phyloP scores from a whole-genome alignment of 2,888 invertebrate genomes.

The Agrochola circellaris region DNA sequence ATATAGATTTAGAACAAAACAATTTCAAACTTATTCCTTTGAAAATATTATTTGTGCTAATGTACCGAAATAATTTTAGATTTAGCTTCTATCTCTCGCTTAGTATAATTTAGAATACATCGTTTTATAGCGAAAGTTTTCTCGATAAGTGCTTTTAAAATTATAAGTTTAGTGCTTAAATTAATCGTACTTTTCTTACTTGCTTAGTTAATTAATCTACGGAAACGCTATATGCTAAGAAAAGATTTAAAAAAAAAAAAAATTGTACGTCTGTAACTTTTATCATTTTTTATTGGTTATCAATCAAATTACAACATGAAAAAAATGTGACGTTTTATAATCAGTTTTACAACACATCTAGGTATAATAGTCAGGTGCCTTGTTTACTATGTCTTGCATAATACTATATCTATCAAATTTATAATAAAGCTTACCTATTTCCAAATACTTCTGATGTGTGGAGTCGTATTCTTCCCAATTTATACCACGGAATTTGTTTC shows the following conservation, averaged over 20 bases:
- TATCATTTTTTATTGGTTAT: not conserved
- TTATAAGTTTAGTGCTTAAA: not conserved
- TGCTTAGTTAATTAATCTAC: not conserved
- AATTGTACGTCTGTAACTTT: not conserved
- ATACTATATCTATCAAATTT: not conserved
- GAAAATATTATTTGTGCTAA: not conserved
- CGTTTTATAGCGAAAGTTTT: not conserved
- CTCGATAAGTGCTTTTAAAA: not conserved
- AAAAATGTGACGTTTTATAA: too few relatives aligned
- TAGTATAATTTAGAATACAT: constrained; percentile 11
- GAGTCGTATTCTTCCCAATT: constrained; percentile 98
- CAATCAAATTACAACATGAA: too few relatives aligned
- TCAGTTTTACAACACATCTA: too few relatives aligned
- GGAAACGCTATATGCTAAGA: not conserved
- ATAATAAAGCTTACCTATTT: constrained; percentile 93
- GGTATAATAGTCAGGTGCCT: too few relatives aligned
- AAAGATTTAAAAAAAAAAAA: too few relatives aligned
- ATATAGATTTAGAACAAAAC: not conserved
- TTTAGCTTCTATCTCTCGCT: constrained; percentile 1
- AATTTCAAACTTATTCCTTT: not conserved
- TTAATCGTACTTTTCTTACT: not conserved
- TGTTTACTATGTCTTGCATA: too few relatives aligned
- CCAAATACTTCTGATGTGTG: constrained; percentile 97
- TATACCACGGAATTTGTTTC: constrained; percentile 95
- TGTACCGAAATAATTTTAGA: constrained; percentile 21